Conservation (phyloP, 2,113 vertebrate genomes). For the Thamnaconus septentrionalis region DNA sequence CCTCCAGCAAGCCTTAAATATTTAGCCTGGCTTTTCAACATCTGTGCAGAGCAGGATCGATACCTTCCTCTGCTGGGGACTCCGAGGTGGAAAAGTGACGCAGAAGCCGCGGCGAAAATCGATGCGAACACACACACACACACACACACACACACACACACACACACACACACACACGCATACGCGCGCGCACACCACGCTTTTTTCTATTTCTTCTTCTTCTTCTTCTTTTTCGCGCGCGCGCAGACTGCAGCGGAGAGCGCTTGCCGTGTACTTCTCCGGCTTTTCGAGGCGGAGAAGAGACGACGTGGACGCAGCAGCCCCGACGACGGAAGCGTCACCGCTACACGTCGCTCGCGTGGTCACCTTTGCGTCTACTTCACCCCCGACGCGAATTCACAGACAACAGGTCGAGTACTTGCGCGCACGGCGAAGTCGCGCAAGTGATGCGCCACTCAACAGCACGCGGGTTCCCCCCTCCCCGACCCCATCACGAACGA, state of each 20-base stretch:
- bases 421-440: conserved; percentile 26
- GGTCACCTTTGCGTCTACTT: too few species aligned
- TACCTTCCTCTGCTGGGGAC: conserved; percentile 49
- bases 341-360: too few species aligned
- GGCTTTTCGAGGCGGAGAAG: too few species aligned
- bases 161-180: conserved; percentile 3
- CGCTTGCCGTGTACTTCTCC: too few species aligned
- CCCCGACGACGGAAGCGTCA: too few species aligned
- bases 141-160: conserved; percentile 24
- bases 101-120: conserved; percentile 54
- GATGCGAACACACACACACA: conserved; percentile 30
- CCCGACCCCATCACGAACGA: too few species aligned
- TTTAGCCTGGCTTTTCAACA: conserved; percentile 9
- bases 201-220: conserved; percentile 1
- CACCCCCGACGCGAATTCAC: too few species aligned
- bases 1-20: conserved; percentile 16
- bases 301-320: too few species aligned
- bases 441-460: conserved; percentile 20
- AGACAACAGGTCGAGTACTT: too few species aligned
- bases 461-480: too few species aligned
- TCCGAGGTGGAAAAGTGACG: conserved; percentile 57
- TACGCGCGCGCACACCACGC: conserved; percentile 10
- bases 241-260: too few species aligned
- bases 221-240: too few species aligned
- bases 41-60: conserved; percentile 21